phyloP scores from a whole-genome alignment of 2,888 invertebrate genomes.

The Trachelus iudaicus region DNA sequence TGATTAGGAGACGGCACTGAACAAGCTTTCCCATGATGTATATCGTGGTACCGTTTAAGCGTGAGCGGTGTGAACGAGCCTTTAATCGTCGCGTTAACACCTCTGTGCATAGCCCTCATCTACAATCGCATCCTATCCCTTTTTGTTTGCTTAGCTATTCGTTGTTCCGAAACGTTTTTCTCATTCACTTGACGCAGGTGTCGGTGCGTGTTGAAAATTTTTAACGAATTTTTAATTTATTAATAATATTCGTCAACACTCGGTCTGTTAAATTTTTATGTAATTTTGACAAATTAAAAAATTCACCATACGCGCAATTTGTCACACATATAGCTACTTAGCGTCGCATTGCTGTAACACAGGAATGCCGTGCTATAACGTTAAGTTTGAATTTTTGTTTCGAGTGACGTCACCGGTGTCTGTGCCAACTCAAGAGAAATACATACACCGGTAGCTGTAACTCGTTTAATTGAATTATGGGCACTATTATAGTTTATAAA shows the following conservation, averaged over 20 bases:
- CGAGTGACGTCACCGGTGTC: not conserved
- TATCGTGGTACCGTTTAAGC: not conserved
- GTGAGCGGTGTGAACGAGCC: not conserved
- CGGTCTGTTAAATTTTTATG: not conserved
- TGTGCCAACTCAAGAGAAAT: not conserved
- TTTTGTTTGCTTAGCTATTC: not conserved
- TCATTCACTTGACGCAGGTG: not conserved
- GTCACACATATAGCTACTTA: not conserved
- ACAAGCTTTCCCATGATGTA: not conserved
- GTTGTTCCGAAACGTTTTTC: not conserved
- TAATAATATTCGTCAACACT: not conserved
- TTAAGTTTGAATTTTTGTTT: not conserved
- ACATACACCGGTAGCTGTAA: not conserved
- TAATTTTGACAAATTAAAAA: not conserved
- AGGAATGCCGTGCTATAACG: not conserved
- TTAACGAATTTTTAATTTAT: not conserved
- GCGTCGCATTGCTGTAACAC: not conserved
- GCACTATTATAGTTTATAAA: not conserved
- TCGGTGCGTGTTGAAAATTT: not conserved
- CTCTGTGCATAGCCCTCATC: not conserved
- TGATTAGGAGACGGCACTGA: not conserved
- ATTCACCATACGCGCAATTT: not conserved
- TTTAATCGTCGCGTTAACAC: slow-evolving; percentile 2
- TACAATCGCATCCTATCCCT: not conserved
- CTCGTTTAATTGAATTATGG: not conserved